phyloP scores from a whole-genome alignment of 2,113 vertebrate genomes.

The Strix uralensis region DNA sequence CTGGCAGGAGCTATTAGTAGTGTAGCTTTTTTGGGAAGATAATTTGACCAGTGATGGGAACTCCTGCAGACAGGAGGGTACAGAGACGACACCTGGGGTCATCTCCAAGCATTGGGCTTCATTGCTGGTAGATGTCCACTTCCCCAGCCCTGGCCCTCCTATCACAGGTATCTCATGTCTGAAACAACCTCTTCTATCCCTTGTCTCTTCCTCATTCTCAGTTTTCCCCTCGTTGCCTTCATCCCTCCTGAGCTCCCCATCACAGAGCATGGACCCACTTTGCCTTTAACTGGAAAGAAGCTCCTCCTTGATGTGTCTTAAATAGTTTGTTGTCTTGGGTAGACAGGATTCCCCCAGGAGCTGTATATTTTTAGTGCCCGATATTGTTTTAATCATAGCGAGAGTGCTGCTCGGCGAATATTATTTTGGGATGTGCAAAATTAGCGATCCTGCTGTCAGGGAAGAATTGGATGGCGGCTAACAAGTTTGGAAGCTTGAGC shows the following conservation, averaged over 20 bases:
- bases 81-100: not conserved
- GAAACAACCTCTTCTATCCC: not conserved
- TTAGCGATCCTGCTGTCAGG: not conserved
- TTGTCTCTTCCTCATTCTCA: not conserved
- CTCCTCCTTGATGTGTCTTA: not conserved
- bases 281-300: not conserved
- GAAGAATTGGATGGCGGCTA: not conserved
- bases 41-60: not conserved
- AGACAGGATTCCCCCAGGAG: conserved; percentile 21
- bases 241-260: not conserved
- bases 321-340: not conserved
- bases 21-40: not conserved
- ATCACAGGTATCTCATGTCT: not conserved
- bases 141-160: not conserved
- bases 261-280: not conserved
- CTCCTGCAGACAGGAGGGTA: not conserved
- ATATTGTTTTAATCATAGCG: conserved; percentile 19
- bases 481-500: not conserved
- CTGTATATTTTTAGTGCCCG: conserved; percentile 12
- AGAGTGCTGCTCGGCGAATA: not conserved
- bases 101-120: not conserved
- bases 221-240: not conserved
- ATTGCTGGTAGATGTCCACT: not conserved
- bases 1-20: not conserved
- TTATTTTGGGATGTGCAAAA: conserved; percentile 9